Base-by-base conservation (phyloP, 2,888 invertebrate species). In the Isoperla grammatica region DNA sequence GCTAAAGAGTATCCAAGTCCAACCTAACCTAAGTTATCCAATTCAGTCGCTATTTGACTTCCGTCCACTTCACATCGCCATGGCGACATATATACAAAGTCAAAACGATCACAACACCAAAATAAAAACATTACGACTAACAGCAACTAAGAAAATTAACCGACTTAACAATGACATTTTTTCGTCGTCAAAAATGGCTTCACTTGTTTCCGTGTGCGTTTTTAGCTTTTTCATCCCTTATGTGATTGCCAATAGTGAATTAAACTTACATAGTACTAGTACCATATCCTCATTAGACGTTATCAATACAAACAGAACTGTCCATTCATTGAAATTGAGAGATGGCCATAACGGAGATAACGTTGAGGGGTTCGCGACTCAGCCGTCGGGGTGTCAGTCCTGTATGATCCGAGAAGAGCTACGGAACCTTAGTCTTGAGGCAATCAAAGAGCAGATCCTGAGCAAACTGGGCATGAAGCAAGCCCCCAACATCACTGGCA, bases 401-500 rank as follows among this genome's bases (percentile, higher is more conserved):
- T 82, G 82, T 67, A 75, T 78, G 71, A 75, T 78, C 70, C 76
- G 81, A 64, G 81, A 81, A 66, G 81, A 81, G 69, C 75, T 82
- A 53, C 74, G 79, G 57, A 76, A 75, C n/a, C 69, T 79, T 56
- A 81, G 80, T 67, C 71, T 83, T 50, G 78, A 80, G 67, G 76
- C 77, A 42, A 82, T 84, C 68, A 83, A 82, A 70, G 79, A 76
- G 61, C 80, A 83, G 69, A 81, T 84, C 59, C 70, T 84, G 64
- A 76, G 75, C 67, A 80, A 81, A 67, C 75, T 84, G 67, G 81
- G 82, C 2, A 72, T 84, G 66, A 75, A 78, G 61, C 76, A 79
- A 63, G 80, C 81, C 11, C 85, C 85, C 42, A 84, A 84, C 70
- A 79, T 83, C 67, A 83, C 83, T 5, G 81, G 82, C 15, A 73